Base-by-base conservation (phyloP, 2,113 vertebrate genomes). In the Ciconia boyciana region DNA sequence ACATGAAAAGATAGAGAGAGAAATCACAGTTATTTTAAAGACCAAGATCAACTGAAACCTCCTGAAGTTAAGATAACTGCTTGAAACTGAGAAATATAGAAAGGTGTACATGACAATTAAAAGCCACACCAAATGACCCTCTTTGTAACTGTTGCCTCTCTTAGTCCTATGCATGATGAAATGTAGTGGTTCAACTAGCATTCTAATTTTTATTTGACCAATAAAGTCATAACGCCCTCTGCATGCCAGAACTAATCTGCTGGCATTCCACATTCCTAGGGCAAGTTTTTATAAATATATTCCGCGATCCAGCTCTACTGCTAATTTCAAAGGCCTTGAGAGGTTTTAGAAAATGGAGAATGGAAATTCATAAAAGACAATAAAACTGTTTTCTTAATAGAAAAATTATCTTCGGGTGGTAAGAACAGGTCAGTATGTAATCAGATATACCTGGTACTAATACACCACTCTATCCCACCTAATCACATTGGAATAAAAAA, bases 21-120 rank as follows among this genome's bases (percentile, higher is more conserved):
- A 80, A 65, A 77, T 34, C 32, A n/a, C 0, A 54, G n/a, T 10
- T 65, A 36, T 49, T 77, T 82, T 44, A 66, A 86, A 88, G 55
- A 48, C 16, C 13, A 46, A 44, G 22, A 32, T 25, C 52, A 87
- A 77, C 29, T 36, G 28, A 26, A 82, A 82, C 36, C 55, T 72
- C 34, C 18, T 61, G 5, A 11, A 77, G 39, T 39, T 39, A 39
- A 70, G 41, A 74, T 5, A 74, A 39, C n/a, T 69, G 39, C 19
- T 32, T 49, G 5, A 88, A 66, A 60, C 0, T 52, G 36, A 79
- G 55, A 83, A 74, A 41, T 15, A 20, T 0, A 2, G 24, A 49
- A 68, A 44, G 57, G 41, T 13, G 11, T 25, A 39, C 24, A 4
- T 3, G 25, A 12, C 57, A 91, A 57, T 5, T 14, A 41, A 61